These are phyloP conservation scores for Drosophila mojavensis DNA, from an alignment of 1,140 invertebrate genomes.

Conservation along the genomic window DNA sequence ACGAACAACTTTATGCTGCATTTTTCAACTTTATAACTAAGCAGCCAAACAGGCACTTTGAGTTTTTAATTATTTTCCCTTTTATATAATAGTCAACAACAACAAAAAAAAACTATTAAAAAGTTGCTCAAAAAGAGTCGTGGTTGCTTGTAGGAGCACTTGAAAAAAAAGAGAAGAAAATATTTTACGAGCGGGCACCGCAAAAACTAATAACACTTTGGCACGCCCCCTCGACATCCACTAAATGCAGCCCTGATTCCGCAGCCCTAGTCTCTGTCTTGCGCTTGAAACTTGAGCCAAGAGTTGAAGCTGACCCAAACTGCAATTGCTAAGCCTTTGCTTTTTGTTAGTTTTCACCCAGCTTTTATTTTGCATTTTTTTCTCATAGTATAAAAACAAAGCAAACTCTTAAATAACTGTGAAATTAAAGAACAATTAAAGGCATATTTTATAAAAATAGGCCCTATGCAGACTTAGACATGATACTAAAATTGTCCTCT, in stretches of 20 bases:
- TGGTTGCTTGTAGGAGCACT: slow-evolving; percentile 45
- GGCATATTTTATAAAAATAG: no score
- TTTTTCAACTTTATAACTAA: slow-evolving; percentile 68
- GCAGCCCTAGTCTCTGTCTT: slow-evolving; percentile 10
- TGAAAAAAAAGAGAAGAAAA: slow-evolving; percentile 66
- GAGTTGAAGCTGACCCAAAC: slow-evolving; percentile 70
- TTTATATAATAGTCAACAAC: slow-evolving; percentile 27
- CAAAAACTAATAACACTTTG: slow-evolving; percentile 79
- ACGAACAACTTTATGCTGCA: slow-evolving; percentile 39
- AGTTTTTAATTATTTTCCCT: slow-evolving; percentile 77
- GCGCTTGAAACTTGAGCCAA: slow-evolving; percentile 61
- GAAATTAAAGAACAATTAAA: neutral
- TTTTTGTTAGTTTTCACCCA: slow-evolving; percentile 24
- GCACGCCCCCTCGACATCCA: slow-evolving; percentile 1
- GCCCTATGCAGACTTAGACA: no score
- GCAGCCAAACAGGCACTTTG: slow-evolving; percentile 61
- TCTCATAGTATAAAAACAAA: neutral
- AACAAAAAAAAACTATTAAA: slow-evolving; percentile 5
- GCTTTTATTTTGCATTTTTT: slow-evolving; percentile 6
- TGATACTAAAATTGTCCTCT: no score
- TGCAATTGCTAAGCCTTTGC: slow-evolving; percentile 53
- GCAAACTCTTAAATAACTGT: neutral
- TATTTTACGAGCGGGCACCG: slow-evolving; percentile 76
- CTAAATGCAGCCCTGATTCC: slow-evolving; percentile 7
- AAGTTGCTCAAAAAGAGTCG: slow-evolving; percentile 8